phyloP scores from a whole-genome alignment of 2,113 vertebrate genomes.

The Haplochromis burtoni region DNA sequence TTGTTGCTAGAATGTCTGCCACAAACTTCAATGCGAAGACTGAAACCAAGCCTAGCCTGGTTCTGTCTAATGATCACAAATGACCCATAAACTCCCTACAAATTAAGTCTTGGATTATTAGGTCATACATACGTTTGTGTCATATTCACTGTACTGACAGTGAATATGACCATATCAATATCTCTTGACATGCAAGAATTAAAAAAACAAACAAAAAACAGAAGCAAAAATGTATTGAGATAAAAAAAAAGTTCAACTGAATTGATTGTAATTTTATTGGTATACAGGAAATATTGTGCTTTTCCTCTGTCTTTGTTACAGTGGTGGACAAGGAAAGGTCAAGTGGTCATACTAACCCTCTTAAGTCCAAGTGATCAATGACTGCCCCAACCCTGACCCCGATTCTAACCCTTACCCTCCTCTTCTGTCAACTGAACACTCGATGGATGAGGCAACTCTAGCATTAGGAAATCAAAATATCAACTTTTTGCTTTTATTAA shows the following conservation, averaged over 20 bases:
- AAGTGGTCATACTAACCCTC: neutral
- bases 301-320: neutral
- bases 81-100: neutral
- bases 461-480: neutral
- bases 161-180: neutral
- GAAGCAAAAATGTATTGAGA: neutral
- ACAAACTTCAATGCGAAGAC: neutral
- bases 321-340: neutral
- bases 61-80: neutral
- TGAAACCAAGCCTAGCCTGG: neutral
- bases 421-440: neutral
- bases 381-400: neutral
- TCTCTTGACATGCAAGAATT: neutral
- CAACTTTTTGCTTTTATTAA: neutral
- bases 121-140: neutral
- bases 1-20: neutral
- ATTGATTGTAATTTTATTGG: neutral
- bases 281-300: neutral
- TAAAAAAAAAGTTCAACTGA: neutral
- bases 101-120: neutral
- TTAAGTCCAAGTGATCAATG: neutral
- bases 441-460: neutral
- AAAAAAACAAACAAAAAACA: rapidly evolving
- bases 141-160: neutral
- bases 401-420: neutral